Evolutionary conservation across 2,113 vertebrate genomes (phyloP).

Genomic region (Apaloderma vittatum): DNA sequence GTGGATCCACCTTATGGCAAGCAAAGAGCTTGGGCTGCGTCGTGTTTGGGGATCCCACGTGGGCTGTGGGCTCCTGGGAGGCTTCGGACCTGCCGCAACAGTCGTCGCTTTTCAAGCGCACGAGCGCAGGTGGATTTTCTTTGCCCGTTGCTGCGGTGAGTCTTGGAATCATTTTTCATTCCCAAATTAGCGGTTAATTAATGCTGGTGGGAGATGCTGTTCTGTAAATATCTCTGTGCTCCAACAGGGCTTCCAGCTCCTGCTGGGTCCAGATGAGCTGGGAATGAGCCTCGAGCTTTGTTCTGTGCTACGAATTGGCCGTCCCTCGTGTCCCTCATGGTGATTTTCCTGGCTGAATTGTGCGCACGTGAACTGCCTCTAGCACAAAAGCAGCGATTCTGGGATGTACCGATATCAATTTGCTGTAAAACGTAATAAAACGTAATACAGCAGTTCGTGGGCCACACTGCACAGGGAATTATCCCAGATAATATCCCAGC

Average conservation of each 20-base stretch:
- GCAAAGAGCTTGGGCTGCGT: neutral
- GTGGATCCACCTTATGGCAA: neutral
- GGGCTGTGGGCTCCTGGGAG: neutral
- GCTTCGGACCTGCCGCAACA: neutral
- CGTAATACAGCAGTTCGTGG: neutral
- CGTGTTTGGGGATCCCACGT: rapidly evolving
- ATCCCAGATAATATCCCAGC: neutral
- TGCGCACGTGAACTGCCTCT: neutral
- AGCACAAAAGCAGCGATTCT: neutral
- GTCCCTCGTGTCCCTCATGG: neutral
- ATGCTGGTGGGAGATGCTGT: neutral
- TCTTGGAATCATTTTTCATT: neutral
- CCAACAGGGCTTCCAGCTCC: neutral
- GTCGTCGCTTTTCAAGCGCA: rapidly evolving
- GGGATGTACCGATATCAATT: neutral
- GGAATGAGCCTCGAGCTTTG: neutral
- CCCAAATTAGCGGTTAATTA: neutral
- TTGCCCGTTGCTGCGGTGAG: neutral
- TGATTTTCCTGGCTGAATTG: neutral
- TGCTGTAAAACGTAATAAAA: neutral
- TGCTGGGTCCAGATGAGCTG: neutral
- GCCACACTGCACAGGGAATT: neutral
- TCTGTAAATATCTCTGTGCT: neutral
- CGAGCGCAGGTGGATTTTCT: neutral
- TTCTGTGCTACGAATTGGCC: neutral